Percentiles rank a stretch among this genome's conserved stretches.
These are phyloP conservation scores for Paramisgurnus dabryanus DNA, from an alignment of 2,113 vertebrate genomes.

Conservation along the genomic window DNA sequence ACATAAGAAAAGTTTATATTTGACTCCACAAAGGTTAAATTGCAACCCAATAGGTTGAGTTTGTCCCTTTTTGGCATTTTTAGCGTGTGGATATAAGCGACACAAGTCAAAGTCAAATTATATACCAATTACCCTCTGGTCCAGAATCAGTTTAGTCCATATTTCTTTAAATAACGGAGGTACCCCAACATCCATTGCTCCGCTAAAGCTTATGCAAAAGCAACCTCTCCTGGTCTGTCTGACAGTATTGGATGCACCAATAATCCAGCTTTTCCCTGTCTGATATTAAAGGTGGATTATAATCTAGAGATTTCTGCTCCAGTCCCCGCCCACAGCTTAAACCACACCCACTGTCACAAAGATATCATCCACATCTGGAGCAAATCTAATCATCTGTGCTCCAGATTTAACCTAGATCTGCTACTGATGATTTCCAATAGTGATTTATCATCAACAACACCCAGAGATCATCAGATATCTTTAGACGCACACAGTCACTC, in stretches of 20 bases:
- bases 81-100: too few relatives aligned
- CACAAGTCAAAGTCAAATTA: not conserved
- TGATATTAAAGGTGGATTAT: not conserved
- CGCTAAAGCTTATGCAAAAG: too few relatives aligned
- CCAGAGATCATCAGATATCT: not conserved
- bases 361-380: not conserved
- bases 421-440: not conserved
- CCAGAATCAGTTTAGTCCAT: conserved; percentile 65
- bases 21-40: too few relatives aligned
- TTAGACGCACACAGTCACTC: not conserved
- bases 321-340: not conserved
- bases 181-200: conserved; percentile 24
- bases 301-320: not conserved
- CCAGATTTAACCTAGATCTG: not conserved
- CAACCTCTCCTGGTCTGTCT: not conserved
- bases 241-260: too few relatives aligned
- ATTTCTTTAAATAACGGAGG: conserved; percentile 45
- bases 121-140: conserved; percentile 68
- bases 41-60: too few relatives aligned
- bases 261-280: not conserved
- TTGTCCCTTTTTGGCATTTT: too few relatives aligned
- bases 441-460: not conserved
- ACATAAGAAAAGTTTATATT: too few relatives aligned
- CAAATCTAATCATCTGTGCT: not conserved
- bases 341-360: not conserved